A percentile compares a stretch with the other conserved stretches of the same genome.
Evolutionary conservation across 2,888 invertebrate genomes (phyloP).

Genomic region (Lissonota sp.): DNA sequence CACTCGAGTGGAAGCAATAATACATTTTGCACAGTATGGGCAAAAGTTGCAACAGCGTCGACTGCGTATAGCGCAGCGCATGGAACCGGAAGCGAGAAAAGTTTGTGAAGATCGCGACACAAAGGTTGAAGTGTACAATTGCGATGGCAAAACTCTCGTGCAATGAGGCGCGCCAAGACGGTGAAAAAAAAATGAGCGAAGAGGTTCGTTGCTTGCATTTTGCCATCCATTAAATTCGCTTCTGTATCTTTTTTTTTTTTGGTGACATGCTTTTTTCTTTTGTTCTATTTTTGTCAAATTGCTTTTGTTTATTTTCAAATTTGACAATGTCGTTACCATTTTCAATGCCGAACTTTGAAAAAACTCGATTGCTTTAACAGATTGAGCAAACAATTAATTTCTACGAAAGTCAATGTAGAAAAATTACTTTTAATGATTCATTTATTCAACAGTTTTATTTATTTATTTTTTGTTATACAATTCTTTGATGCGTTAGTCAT

Average conservation of each 20-base stretch:
- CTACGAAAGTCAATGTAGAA: too few relatives aligned
- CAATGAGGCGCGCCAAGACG: background rate
- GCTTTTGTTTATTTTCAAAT: too few relatives aligned
- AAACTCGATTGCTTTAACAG: too few relatives aligned
- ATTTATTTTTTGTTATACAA: too few relatives aligned
- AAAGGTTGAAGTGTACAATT: background rate
- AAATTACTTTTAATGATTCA: too few relatives aligned
- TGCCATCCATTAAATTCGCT: slow-evolving; percentile 45
- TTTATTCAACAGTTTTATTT: too few relatives aligned
- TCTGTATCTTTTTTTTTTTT: slow-evolving; percentile 10
- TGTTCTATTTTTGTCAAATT: too few relatives aligned
- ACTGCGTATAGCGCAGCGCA: background rate
- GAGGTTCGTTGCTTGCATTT: slow-evolving; percentile 25
- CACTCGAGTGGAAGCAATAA: slow-evolving; percentile 19
- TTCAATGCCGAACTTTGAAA: too few relatives aligned
- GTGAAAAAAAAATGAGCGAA: background rate
- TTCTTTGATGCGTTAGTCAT: too few relatives aligned
- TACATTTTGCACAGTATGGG: slow-evolving; percentile 1
- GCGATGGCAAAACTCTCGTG: background rate
- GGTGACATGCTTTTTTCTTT: background rate
- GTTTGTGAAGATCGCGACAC: background rate
- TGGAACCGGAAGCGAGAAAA: background rate
- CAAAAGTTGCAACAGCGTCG: slow-evolving; percentile 2
- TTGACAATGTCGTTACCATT: too few relatives aligned
- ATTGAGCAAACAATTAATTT: too few relatives aligned